Percentiles rank a stretch among this genome's conserved stretches.
Evolutionary conservation across 2,113 vertebrate species (phyloP).

Genomic region (Pao palembangensis): DNA sequence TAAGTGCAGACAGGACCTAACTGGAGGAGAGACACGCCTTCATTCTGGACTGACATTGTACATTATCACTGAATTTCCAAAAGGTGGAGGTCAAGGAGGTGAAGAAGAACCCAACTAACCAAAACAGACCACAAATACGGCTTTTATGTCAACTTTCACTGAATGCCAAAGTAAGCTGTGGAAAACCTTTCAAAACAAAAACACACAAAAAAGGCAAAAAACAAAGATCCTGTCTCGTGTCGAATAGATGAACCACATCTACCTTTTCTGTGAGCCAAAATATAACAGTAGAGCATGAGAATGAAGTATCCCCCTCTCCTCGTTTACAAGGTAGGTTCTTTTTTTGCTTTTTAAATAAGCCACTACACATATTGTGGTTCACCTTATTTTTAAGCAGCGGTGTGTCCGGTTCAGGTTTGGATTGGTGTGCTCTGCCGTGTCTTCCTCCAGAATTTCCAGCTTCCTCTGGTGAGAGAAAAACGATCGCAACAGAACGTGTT

Average conservation of each 20-base stretch:
- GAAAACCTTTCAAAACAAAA: slow-evolving; percentile 51
- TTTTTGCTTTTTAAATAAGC: slow-evolving; percentile 81
- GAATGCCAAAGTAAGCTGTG: slow-evolving; percentile 57
- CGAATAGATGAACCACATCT: slow-evolving; percentile 63
- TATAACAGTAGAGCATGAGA: slow-evolving; percentile 51
- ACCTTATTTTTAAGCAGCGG: slow-evolving; percentile 98
- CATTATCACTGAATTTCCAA: slow-evolving; percentile 35
- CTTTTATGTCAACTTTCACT: slow-evolving; percentile 54
- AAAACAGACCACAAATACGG: slow-evolving; percentile 68
- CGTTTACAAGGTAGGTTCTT: slow-evolving; percentile 39
- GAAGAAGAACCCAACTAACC: slow-evolving; percentile 61
- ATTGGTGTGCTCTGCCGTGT: slow-evolving; percentile 78
- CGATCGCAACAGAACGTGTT: slow-evolving; percentile 65
- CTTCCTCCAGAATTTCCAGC: slow-evolving; percentile 78
- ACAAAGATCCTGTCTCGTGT: slow-evolving; percentile 43
- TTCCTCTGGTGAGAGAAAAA: slow-evolving; percentile 81
- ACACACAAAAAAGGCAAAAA: slow-evolving; percentile 38
- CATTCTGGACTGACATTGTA: slow-evolving; percentile 65
- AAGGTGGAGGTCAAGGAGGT: slow-evolving; percentile 36
- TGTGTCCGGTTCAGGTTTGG: slow-evolving; percentile 81
- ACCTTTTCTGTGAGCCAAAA: slow-evolving; percentile 39
- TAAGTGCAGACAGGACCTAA: slow-evolving; percentile 48
- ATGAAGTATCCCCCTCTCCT: slow-evolving; percentile 23
- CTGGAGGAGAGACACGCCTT: slow-evolving; percentile 49
- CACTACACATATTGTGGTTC: slow-evolving; percentile 98